Evolutionary conservation across 1,140 invertebrate genomes (phyloP), one percentile per base, ranked within the genome.

Genomic region (Lithobius niger): DNA sequence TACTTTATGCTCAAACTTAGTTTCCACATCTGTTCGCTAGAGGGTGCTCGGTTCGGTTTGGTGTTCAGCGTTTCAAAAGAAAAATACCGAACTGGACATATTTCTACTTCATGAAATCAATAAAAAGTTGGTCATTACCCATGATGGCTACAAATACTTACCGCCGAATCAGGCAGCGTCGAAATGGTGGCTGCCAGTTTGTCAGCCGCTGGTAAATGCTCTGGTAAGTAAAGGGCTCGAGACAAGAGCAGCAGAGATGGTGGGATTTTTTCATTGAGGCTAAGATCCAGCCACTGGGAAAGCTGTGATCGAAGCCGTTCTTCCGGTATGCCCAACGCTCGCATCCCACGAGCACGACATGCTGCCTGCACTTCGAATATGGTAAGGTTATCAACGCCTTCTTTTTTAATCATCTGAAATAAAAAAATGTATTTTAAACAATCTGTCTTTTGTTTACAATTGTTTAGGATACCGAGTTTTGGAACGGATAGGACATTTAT

Each of bases 121-220:
- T n/a, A 19, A 55, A 22, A 45, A 51, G 3, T n/a, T 49, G 45
- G 27, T 36, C 22, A 2, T 3, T 31, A n/a, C 22, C 16, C 10
- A 58, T 19, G 22, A n/a, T n/a, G n/a, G n/a, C n/a, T n/a, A n/a
- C n/a, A n/a, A n/a, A n/a, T n/a, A 67, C 70, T 81, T 44, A 86
- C 84, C 65, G 93, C 83, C 42, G 83, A 79, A 63, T 95, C 88
- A 18, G 93, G 89, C 49, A 98, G 73, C 2, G 84, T 79, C 6
- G 86, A 86, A 61, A 99, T 89, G 3, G 93, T 95, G 47, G 86
- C 88, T 68, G 94, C 92, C n/a, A 99, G 72, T 67, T 95, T 88
- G 66, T 95, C 90, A 3, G 78, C 77, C 57, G 86, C 85, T 21
- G 86, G 80, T 25, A 88, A 79, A 54, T 86, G 83, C 64, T 94